Evolutionary conservation across 2,113 vertebrate species (phyloP), one percentile per base, ranked within the genome.

Genomic region (Dissostichus mawsoni): DNA sequence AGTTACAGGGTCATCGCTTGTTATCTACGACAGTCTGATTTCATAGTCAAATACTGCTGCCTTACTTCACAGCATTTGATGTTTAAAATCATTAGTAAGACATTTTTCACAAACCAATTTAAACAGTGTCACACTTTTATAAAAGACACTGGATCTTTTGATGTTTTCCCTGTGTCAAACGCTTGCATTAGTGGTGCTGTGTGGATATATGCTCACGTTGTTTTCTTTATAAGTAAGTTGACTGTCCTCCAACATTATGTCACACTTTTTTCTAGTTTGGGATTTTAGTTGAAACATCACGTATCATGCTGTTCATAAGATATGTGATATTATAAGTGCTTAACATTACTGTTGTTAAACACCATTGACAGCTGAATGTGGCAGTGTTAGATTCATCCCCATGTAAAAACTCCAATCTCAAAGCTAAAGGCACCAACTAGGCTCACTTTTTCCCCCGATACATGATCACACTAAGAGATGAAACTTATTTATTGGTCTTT

Each of bases 11-110:
- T 72, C 74, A 74, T 29, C 11, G 29, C 80, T 64, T 56, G 64
- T 76, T 65, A 64, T 77, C 50, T 76, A 18, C 33, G 69, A 18
- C 50, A 47, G 64, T 61, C 47, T 68, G 16, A 85, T 72, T 82
- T 80, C 45, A 63, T n/a, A 66, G 48, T 14, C 17, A 36, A 44
- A 23, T 50, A 23, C 17, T 67, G 69, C 63, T 50, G 8, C 47
- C 62, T 52, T 51, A 56, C 23, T 64, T 74, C 66, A 48, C 59
- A 47, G 47, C 51, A 75, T 76, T 76, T 61, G 23, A 79, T 59
- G 47, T 65, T 63, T 23, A 58, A 58, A 59, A 74, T 79, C 44
- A 68, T 74, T 63, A 5, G 11, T 8, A n/a, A 74, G 47, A 20
- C 70, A 41, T 69, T 69, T 57, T 78, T 69, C 57, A 9, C 13